Evolutionary conservation across 1,140 invertebrate genomes (phyloP).

Genomic region (Drosophila arawakana): DNA sequence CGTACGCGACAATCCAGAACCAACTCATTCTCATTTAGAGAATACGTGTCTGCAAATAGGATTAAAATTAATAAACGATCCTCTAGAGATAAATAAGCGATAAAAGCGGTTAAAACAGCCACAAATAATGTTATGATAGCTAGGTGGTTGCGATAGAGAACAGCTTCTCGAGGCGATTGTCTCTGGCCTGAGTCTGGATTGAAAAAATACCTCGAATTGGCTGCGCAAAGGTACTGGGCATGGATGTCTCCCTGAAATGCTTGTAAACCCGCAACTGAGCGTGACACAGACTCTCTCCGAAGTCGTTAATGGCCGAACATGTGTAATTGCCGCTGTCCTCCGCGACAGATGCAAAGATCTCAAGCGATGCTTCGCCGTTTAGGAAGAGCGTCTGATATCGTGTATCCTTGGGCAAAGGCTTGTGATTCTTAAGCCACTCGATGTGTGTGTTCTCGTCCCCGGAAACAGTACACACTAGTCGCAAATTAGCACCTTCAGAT

Average conservation of each 20-base stretch:
- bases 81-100: background rate
- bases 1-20: slow-evolving; percentile 91
- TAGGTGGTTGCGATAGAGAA: slow-evolving; percentile 8
- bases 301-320: slow-evolving; percentile 90
- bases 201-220: slow-evolving; percentile 88
- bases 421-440: slow-evolving; percentile 93
- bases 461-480: slow-evolving; percentile 93
- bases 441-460: slow-evolving; percentile 91
- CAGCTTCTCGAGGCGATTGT: background rate
- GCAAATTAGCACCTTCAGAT: slow-evolving; percentile 89
- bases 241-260: slow-evolving; percentile 88
- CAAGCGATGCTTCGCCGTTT: slow-evolving; percentile 90
- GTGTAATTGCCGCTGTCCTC: slow-evolving; percentile 90
- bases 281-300: slow-evolving; percentile 89
- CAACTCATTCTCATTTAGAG: slow-evolving; percentile 89
- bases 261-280: slow-evolving; percentile 90
- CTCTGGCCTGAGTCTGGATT: background rate
- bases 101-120: slow-evolving; percentile 63
- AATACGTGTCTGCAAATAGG: slow-evolving; percentile 87
- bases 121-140: slow-evolving; percentile 22
- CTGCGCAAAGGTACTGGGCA: slow-evolving; percentile 89
- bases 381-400: slow-evolving; percentile 86
- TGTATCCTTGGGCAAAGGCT: slow-evolving; percentile 85
- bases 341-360: slow-evolving; percentile 88
- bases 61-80: background rate